A percentile compares a stretch with the other conserved stretches of the same genome.
Evolutionary conservation across 2,888 invertebrate genomes (phyloP).

Genomic region (Electrophaes corylata): DNA sequence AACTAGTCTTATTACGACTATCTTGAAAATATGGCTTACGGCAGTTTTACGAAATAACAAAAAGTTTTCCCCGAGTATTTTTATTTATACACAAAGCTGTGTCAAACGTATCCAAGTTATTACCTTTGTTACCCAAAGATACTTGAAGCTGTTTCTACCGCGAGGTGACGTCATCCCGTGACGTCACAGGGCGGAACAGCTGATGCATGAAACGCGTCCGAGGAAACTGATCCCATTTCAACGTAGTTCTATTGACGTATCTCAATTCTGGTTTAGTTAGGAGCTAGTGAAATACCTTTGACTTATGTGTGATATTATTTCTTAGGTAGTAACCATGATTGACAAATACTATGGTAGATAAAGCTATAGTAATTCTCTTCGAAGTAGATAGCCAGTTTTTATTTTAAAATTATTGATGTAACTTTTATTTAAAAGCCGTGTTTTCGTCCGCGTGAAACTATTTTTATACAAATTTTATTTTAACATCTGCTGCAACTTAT

Average conservation of each 20-base stretch:
- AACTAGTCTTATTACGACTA: too few relatives aligned
- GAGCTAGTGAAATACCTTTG: not conserved
- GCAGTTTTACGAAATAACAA: not conserved
- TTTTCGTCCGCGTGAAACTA: too few relatives aligned
- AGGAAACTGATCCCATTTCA: conserved; percentile 22
- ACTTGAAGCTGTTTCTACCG: conserved; percentile 5
- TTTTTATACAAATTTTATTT: too few relatives aligned
- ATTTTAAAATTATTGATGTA: too few relatives aligned
- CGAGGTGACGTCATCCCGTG: conserved; percentile 21
- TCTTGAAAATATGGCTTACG: too few relatives aligned
- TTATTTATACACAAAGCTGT: not conserved
- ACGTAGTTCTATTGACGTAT: conserved; percentile 14
- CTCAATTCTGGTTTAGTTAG: not conserved
- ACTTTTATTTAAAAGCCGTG: too few relatives aligned
- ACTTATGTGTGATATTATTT: not conserved
- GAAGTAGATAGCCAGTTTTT: too few relatives aligned
- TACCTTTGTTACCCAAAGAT: conserved; percentile 2
- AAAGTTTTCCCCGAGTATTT: not conserved
- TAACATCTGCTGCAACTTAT: too few relatives aligned
- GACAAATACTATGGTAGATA: too few relatives aligned
- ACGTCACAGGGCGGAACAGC: conserved; percentile 24
- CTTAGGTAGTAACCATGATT: too few relatives aligned
- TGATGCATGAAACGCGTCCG: conserved; percentile 22
- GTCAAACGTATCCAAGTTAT: not conserved
- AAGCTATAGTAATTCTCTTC: too few relatives aligned